Conservation (phyloP, 2,113 vertebrate genomes). For the Colaptes auratus region DNA sequence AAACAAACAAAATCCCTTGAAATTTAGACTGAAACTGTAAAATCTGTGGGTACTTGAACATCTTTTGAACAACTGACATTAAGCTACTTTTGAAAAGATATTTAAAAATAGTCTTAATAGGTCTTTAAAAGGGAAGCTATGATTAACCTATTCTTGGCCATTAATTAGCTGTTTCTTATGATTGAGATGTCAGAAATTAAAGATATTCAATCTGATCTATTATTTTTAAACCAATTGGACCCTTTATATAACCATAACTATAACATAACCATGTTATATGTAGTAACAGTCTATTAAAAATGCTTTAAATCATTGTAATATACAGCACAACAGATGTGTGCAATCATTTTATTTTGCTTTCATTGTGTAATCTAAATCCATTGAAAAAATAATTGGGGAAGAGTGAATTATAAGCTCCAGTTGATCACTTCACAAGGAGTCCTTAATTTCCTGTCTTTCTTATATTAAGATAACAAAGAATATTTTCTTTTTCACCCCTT, state of each 20-base stretch:
- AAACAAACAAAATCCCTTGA: fast-evolving
- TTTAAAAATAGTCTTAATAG: background rate
- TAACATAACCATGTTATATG: background rate
- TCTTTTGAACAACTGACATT: background rate
- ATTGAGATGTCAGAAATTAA: background rate
- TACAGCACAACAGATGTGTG: background rate
- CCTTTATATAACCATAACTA: background rate
- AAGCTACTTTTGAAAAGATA: background rate
- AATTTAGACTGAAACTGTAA: background rate
- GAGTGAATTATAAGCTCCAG: background rate
- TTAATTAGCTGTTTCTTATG: background rate
- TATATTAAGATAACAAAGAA: background rate
- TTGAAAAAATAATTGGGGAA: background rate
- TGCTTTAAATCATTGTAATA: background rate
- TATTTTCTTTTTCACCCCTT: too few relatives aligned
- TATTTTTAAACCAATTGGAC: background rate
- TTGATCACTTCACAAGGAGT: background rate
- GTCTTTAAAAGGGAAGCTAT: background rate
- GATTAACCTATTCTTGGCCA: background rate
- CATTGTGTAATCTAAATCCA: background rate
- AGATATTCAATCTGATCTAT: background rate
- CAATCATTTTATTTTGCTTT: background rate
- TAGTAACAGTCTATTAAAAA: background rate
- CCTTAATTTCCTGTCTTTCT: background rate
- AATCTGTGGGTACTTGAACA: background rate